Base-by-base conservation (phyloP, 2,797 vertebrate genomes). In the Tragopan temminckii region DNA sequence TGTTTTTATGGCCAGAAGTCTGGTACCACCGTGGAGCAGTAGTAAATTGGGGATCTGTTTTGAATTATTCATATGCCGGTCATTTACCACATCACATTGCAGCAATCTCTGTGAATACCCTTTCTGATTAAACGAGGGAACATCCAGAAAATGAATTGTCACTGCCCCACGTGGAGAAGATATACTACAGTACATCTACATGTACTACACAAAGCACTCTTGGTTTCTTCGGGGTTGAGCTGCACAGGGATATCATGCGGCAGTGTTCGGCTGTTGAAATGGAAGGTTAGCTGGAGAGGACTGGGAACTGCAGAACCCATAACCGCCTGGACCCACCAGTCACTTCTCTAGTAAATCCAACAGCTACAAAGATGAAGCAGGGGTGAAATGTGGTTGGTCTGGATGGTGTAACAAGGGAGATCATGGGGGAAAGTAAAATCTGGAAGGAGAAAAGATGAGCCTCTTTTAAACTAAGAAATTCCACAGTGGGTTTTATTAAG, bases 381-480 rank as follows among this genome's bases (percentile, higher is more conserved):
- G 40, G 38, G 21, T 59, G 31, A 55, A 80, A 31, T 27, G 29
- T n/a, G 14, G 16, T 13, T 57, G 40, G 27, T 52, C 21, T 89
- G 43, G 19, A 25, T 38, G n/a, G 6, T 9, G 46, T 29, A 13
- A 76, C 46, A 89, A 82, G 16, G 24, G 58, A 64, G 16, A 46
- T 52, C 3, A 2, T 67, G 25, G 76, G 29, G n/a, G 31, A 82
- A 87, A 4, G 75, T 78, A 58, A 68, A 86, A 78, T 89, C 19
- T 58, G 46, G 45, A 81, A 50, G 11, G 20, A 82, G 48, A 29
- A 25, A 67, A 82, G 55, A 62, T 40, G 15, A 80, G 11, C 31
- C 17, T 89, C 40, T 80, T 21, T 80, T 80, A 63, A 53, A 45
- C 45, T 62, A 85, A 68, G 79, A 88, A 94, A 85, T 76, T 61